These are phyloP conservation scores for Caprella mutica DNA, from an alignment of 2,888 invertebrate species.

Conservation along the genomic window DNA sequence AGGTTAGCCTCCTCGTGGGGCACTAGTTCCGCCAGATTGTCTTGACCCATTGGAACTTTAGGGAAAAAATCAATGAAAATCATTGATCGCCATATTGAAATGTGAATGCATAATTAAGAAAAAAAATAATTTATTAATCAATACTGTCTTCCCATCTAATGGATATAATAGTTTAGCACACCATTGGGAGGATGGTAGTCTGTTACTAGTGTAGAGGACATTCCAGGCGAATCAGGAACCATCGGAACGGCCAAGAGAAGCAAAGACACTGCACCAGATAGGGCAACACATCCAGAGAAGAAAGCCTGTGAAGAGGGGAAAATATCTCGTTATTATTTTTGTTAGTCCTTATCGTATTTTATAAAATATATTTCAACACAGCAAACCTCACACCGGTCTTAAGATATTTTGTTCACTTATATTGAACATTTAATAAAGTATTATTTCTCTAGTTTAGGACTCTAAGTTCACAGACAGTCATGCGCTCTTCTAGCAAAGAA, in stretches of 20 bases:
- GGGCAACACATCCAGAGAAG: slow-evolving; percentile 53
- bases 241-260: slow-evolving; percentile 55
- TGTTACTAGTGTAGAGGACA: slow-evolving; percentile 21
- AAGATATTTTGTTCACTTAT: no score
- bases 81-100: not conserved
- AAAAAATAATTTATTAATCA: no score
- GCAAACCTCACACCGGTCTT: no score
- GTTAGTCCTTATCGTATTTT: not conserved
- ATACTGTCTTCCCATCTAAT: no score
- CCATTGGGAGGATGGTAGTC: slow-evolving; percentile 14
- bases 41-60: not conserved
- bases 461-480: no score
- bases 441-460: no score
- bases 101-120: no score
- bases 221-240: slow-evolving; percentile 20
- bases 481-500: no score
- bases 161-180: not conserved
- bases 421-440: no score
- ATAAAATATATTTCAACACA: no score
- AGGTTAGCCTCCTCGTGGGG: slow-evolving; percentile 18
- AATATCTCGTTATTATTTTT: not conserved
- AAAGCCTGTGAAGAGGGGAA: slow-evolving; percentile 47
- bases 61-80: not conserved
- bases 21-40: slow-evolving; percentile 22
- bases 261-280: slow-evolving; percentile 56